Conservation (phyloP, 2,888 invertebrate genomes). For the Drosophila siamana region DNA sequence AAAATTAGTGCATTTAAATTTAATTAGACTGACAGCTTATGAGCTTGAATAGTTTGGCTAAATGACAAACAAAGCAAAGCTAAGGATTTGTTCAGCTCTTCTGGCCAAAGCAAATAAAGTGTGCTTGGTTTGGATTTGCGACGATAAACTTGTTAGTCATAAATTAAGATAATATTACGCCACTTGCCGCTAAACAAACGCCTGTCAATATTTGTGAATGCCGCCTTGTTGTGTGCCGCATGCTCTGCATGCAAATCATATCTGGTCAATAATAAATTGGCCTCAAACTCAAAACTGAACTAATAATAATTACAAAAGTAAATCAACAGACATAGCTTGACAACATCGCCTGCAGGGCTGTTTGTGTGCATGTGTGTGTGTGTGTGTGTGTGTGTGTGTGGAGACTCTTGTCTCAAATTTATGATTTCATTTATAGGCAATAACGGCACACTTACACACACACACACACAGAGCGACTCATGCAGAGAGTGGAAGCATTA, state of each 20-base stretch:
- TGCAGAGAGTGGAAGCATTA: conserved; percentile 37
- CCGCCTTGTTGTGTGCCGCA: conserved; percentile 11
- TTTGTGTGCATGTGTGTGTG: conserved; percentile 8
- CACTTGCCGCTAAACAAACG: conserved; percentile 43
- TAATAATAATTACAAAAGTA: conserved; percentile 66
- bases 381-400: conserved; percentile 14
- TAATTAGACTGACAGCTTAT: conserved; percentile 20
- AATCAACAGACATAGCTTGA: conserved; percentile 42
- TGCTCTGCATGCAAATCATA: conserved; percentile 32
- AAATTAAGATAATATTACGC: conserved; percentile 57
- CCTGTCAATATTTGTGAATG: conserved; percentile 45
- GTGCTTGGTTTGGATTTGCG: conserved; percentile 1
- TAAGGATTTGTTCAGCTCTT: conserved; percentile 5
- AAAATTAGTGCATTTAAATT: conserved; percentile 16
- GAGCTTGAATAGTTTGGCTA: neutral
- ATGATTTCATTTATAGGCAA: conserved; percentile 67
- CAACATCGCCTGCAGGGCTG: conserved; percentile 27
- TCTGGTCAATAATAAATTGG: conserved; percentile 49
- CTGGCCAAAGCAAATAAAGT: conserved; percentile 33
- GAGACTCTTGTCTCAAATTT: conserved; percentile 55
- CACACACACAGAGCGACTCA: neutral
- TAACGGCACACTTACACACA: conserved; percentile 29
- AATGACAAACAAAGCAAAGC: conserved; percentile 13
- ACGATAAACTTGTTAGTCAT: conserved; percentile 48
- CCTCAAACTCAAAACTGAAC: conserved; percentile 49